Evolutionary conservation across 2,888 invertebrate genomes (phyloP), one percentile per base, ranked within the genome.

Genomic region (Rhagium mordax): DNA sequence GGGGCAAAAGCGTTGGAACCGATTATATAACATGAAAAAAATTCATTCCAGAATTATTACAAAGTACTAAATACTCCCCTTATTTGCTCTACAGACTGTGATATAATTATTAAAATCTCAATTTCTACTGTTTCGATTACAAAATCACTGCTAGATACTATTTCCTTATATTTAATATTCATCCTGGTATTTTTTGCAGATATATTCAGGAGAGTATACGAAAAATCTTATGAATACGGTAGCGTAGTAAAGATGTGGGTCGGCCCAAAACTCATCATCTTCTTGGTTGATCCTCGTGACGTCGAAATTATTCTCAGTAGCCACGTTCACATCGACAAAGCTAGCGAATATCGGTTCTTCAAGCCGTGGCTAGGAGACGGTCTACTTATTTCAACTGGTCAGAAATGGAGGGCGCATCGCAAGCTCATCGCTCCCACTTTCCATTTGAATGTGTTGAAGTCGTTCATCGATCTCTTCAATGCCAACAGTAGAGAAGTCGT

Each of bases 351-450:
- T 87, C 90, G 91, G 81, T 94, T 95, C 89, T 95, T 95, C 88
- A 92, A 94, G 84, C 95, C 95, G 0, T 95, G 95, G 95, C 91
- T 95, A 72, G 95, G 95, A 84, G 91, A 95, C 81, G 95, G 95
- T 82, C 92, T 95, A 7, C 91, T 95, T 27, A 95, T 95, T 83
- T 95, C 95, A 81, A 93, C 93, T 78, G 95, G 95, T 92, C 93
- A 93, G 81, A 95, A 95, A 91, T 96, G 96, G 96, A 91, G 94
- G 64, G 92, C 94, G 18, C 95, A 96, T 86, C 92, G 96, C 81
- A 95, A 95, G 89, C 89, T 96, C 79, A 96, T 96, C 79, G 95
- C 96, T 8, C 96, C 96, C 57, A 95, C 95, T 76, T 96, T 96
- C 92, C 95, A 96, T 85, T 89, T 96, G 87, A 96, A 96, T 87